These are phyloP conservation scores for Drosophila trapezifrons DNA, from an alignment of 1,140 invertebrate species.

Conservation along the genomic window DNA sequence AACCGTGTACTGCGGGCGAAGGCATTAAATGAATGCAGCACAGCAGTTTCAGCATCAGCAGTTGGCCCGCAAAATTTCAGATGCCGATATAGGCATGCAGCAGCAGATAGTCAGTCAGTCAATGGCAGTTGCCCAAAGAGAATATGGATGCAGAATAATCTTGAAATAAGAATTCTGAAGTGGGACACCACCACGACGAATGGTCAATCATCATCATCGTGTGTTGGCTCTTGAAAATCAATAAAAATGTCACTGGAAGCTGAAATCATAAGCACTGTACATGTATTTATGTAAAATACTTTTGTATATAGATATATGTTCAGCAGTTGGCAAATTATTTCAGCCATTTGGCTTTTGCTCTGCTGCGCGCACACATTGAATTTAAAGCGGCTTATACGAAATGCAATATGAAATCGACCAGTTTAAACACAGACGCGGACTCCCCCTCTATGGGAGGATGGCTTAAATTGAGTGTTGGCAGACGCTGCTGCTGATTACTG, in stretches of 20 bases:
- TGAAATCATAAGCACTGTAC: constrained; percentile 5
- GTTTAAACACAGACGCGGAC: constrained; percentile 18
- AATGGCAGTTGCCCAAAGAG: constrained; percentile 39
- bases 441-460: constrained; percentile 11
- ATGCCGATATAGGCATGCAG: constrained; percentile 40
- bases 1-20: constrained; percentile 26
- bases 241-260: constrained; percentile 28
- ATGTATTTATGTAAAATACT: constrained; percentile 16
- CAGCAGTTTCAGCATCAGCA: constrained; percentile 19
- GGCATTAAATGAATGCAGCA: constrained; percentile 46
- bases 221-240: constrained; percentile 33
- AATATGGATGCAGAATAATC: constrained; percentile 47
- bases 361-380: constrained; percentile 16
- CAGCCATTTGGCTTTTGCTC: constrained; percentile 28
- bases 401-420: constrained; percentile 44
- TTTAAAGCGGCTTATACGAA: constrained; percentile 44
- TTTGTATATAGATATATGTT: not conserved
- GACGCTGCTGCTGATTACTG: constrained; percentile 17
- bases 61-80: constrained; percentile 31
- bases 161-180: constrained; percentile 44
- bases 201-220: constrained; percentile 8
- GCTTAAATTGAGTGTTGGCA: constrained; percentile 31
- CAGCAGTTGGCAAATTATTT: constrained; percentile 23
- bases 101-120: constrained; percentile 16
- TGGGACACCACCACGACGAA: constrained; percentile 34